Evolutionary conservation across 1,140 invertebrate species (phyloP), one percentile per base, ranked within the genome.

Genomic region (Neoseiulus cucumeris): DNA sequence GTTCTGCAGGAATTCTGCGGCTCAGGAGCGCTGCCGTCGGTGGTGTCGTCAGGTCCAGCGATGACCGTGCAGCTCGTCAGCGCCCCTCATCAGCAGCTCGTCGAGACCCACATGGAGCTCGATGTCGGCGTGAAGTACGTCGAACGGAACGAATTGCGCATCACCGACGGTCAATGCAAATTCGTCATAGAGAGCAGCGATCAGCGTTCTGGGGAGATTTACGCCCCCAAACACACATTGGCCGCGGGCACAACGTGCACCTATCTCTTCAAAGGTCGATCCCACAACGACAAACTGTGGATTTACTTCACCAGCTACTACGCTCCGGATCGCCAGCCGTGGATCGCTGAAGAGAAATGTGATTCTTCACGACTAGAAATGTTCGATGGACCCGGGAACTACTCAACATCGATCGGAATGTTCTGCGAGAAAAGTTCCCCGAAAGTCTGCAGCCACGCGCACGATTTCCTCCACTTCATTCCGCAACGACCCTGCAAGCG

Each of bases 161-260:
- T 59, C 4, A 59, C 22, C 51, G 51, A 59, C 33, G 51, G 51
- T 29, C 51, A 59, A 25, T 59, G 51, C 51, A 59, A 59, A 25
- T 59, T 59, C 22, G 33, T 59, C 22, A 59, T 59, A 1, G 51
- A 59, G 22, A 59, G 51, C 51, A 33, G 51, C 22, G 51, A 59
- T 25, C 51, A 33, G 22, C 51, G 51, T 1, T 25, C 51, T 1
- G 51, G 51, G 2, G 51, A 59, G 51, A 25, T 59, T 20, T 59
- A 59, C 51, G 51, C 51, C 14, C 51, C 51, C 25, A 59, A 59
- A 33, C 51, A 59, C 51, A 59, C 51, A 1, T 20, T 59, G 73
- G 87, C 87, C 4, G 87, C 89, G 0, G 85, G 89, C 71, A 92
- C 88, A 0, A 87, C 85, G 28, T 92, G 89, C 75, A 90, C 86